phyloP scores from a whole-genome alignment of 2,113 vertebrate species.

The Lophura nycthemera region DNA sequence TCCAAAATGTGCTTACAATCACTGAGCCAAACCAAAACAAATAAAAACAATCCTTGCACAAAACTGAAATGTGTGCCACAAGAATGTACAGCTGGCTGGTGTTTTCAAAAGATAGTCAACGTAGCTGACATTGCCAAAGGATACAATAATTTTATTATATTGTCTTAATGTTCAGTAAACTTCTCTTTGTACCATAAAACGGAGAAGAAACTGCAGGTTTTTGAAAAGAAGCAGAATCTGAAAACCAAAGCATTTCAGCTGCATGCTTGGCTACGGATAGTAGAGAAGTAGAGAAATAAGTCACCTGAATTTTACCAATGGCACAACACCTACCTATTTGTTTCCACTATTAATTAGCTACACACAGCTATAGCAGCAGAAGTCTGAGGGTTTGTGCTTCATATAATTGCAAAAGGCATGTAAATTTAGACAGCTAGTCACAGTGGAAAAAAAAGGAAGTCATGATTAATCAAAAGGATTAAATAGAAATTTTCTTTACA shows the following conservation, averaged over 20 bases:
- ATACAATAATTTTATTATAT: slow-evolving; percentile 22
- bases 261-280: background rate
- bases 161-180: slow-evolving; percentile 19
- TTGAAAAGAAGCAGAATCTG: slow-evolving; percentile 18
- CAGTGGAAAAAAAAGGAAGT: background rate
- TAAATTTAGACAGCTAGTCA: slow-evolving; percentile 45
- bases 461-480: slow-evolving; percentile 44
- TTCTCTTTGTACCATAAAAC: slow-evolving; percentile 4
- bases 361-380: background rate
- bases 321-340: background rate
- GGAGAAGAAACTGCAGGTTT: background rate
- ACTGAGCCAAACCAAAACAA: background rate
- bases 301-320: background rate
- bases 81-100: slow-evolving; percentile 14
- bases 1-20: background rate
- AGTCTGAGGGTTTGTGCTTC: background rate
- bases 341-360: background rate
- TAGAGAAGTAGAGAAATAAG: background rate
- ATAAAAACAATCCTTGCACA: slow-evolving; percentile 41
- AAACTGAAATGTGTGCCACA: background rate
- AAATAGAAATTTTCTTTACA: slow-evolving; percentile 38
- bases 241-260: background rate
- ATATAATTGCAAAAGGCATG: slow-evolving; percentile 12
- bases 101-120: slow-evolving; percentile 16
- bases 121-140: slow-evolving; percentile 18